phyloP scores from a whole-genome alignment of 2,888 invertebrate species.

The Drosophila limbata region DNA sequence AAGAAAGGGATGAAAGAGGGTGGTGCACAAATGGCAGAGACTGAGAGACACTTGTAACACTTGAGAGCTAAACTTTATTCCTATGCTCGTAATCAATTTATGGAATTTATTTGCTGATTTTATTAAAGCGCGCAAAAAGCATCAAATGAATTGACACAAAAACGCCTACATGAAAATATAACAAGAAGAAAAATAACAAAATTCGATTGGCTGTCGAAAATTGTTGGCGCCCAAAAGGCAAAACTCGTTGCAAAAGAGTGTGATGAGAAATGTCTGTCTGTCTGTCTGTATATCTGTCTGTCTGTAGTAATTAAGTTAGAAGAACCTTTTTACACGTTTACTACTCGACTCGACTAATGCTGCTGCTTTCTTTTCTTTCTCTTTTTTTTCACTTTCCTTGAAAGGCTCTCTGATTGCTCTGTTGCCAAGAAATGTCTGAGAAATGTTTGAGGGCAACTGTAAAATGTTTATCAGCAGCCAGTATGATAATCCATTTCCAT shows the following conservation, averaged over 20 bases:
- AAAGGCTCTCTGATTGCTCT: constrained; percentile 64
- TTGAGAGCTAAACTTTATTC: constrained; percentile 39
- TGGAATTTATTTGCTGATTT: constrained; percentile 76
- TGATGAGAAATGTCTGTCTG: constrained; percentile 21
- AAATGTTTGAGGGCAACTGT: constrained; percentile 16
- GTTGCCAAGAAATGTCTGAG: constrained; percentile 48
- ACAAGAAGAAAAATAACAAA: constrained; percentile 13
- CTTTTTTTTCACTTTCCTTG: constrained; percentile 9
- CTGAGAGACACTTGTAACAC: constrained; percentile 65
- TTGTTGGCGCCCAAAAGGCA: neutral
- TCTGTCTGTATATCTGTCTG: neutral
- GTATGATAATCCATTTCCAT: constrained; percentile 5
- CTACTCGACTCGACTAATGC: constrained; percentile 10
- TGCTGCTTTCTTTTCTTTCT: neutral
- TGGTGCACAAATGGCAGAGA: constrained; percentile 9
- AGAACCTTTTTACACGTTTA: constrained; percentile 58
- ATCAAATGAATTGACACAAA: constrained; percentile 53
- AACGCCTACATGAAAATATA: constrained; percentile 7
- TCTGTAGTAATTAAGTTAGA: constrained; percentile 75
- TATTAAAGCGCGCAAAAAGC: constrained; percentile 69
- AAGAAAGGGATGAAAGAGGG: constrained; percentile 5
- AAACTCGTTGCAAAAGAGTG: neutral
- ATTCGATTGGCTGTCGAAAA: constrained; percentile 69
- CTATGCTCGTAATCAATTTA: constrained; percentile 73
- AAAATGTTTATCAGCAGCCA: constrained; percentile 20